Base-by-base conservation (phyloP, 1,140 invertebrate species). In the Atopsyche davidsoni region DNA sequence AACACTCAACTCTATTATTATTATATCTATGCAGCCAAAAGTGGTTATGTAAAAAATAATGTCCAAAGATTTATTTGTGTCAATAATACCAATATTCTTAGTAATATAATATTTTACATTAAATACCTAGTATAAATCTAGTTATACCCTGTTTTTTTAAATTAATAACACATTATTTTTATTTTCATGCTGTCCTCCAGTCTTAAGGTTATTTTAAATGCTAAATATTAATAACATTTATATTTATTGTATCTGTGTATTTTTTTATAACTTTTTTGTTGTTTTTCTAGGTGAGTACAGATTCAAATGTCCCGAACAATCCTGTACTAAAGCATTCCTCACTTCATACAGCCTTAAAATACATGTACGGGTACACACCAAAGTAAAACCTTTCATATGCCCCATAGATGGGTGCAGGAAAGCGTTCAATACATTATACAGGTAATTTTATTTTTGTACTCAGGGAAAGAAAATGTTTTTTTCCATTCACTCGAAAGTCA, bases 271-370 rank as follows among this genome's bases (percentile, higher is more conserved):
- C 3, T 47, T 51, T 17, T 53, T 17, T 48, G 25, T n/a, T 40
- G 50, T 58, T 59, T 77, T n/a, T 79, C 60, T 75, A 94, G 92
- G 92, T 63, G 92, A 96, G 76, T 96, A 89, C 75, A 83, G 87
- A 62, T 96, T 96, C 74, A 86, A 91, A 70, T 96, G 92, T 72
- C 79, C 85, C 21, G 85, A 93, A 67, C 77, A 81, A 47, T 81
- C 79, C 54, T 97, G 94, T 73, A 86, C 87, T 32, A 96, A 96
- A 73, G 86, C 88, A 41, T 97, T 96, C 75, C 76, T 96, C 17
- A 96, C 92, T 9, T 96, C 87, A 23, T 96, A 96, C 73, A 93
- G 90, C 70, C 73, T 96, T 47, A 95, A 95, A 75, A 93, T 96
- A 59, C 94, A 96, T 70, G 82, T 93, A 47, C 76, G 93, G 59